Base-by-base conservation (phyloP, 2,888 invertebrate species). In the Anarsia innoxiella region DNA sequence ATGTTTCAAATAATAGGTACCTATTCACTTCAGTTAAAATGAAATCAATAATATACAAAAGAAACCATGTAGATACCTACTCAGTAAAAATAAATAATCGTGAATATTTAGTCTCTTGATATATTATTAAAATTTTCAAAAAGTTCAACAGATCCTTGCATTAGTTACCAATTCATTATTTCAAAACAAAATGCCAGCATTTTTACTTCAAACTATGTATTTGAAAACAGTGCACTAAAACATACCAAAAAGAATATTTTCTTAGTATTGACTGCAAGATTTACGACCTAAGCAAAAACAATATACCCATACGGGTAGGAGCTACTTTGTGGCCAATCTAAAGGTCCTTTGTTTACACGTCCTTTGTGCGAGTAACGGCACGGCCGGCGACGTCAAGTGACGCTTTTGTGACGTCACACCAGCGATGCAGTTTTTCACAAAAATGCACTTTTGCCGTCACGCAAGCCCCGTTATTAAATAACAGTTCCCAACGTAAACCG, bases 401-500 rank as follows among this genome's bases (percentile, higher is more conserved):
- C 59, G 66, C 55, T 52, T 58, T 68, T 69, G 68, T 80, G 79
- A 82, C 80, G 83, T 80, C 83, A 82, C 62, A 25, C 35, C 40
- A 39, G 34, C 36, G 26, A 46, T 61, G 60, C 54, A 66, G 52
- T 74, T 70, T 73, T 57, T 53, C 62, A 70, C 62, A 66, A 74
- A 74, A 79, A 73, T 76, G 67, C 75, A 82, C 74, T 79, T 79
- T 79, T 80, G 69, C 76, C 65, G 61, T 70, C 70, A 68, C 56
- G 56, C 65, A 49, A 60, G 51, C 54, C 47, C 69, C 72, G 71
- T 66, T 74, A 70, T 56, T 53, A 59, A 57, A 53, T 82, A 84
- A 84, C 83, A 75, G 83, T 77, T 69, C 62, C 68, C 69, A 59
- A 75, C 65, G 84, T 84, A 73, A 80, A 80, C 72, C 78, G 75